These are phyloP conservation scores for Bryconaethiops microstoma DNA, from an alignment of 2,797 vertebrate species.

Conservation along the genomic window DNA sequence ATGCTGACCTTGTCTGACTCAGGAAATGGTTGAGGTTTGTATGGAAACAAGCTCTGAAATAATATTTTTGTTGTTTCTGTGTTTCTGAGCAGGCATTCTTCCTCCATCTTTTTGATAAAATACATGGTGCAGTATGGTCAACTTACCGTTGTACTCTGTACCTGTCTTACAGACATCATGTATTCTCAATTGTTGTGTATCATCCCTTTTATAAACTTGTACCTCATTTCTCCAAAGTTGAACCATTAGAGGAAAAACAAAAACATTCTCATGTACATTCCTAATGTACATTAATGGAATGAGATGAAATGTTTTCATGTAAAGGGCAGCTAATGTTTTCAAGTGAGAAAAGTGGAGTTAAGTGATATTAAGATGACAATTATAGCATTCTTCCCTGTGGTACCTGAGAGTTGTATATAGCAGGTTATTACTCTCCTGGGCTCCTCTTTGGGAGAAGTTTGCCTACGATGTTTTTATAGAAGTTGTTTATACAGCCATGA, in stretches of 20 bases:
- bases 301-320: not conserved
- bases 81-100: conserved; percentile 15
- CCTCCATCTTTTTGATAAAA: not conserved
- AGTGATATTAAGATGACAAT: too few relatives aligned
- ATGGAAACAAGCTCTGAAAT: conserved; percentile 11
- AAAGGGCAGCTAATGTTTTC: not conserved
- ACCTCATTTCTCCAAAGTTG: not conserved
- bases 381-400: not conserved
- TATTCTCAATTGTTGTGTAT: not conserved
- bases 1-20: not conserved
- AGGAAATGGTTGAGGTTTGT: conserved; percentile 27
- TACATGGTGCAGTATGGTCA: not conserved
- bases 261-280: too few relatives aligned
- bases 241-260: too few relatives aligned
- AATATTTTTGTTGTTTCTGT: not conserved
- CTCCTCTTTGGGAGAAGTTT: not conserved
- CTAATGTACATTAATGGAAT: too few relatives aligned
- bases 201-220: not conserved
- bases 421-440: not conserved
- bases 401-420: not conserved
- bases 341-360: not conserved
- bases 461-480: not conserved
- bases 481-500: not conserved
- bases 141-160: not conserved
- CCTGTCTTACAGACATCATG: not conserved